phyloP scores from a whole-genome alignment of 2,113 vertebrate species.

The Archocentrus centrarchus region DNA sequence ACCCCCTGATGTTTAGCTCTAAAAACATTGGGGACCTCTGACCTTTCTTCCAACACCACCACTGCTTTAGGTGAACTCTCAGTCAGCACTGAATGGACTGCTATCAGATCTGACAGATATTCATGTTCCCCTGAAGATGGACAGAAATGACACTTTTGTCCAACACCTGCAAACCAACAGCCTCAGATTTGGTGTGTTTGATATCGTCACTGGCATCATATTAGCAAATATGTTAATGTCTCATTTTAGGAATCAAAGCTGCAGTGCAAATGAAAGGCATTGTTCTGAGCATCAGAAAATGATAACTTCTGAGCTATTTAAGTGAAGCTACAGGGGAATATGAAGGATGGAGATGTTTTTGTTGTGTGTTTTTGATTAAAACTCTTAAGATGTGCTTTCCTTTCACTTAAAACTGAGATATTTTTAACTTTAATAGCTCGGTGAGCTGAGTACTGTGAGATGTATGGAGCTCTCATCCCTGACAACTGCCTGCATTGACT shows the following conservation, averaged over 20 bases:
- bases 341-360: background rate
- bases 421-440: slow-evolving; percentile 20
- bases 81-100: too few species aligned
- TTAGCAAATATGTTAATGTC: background rate
- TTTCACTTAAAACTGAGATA: background rate
- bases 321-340: background rate
- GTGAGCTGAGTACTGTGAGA: background rate
- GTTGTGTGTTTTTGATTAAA: background rate
- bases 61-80: too few species aligned
- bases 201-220: background rate
- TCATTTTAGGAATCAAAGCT: background rate
- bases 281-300: background rate
- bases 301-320: background rate
- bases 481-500: background rate
- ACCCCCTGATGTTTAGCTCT: background rate
- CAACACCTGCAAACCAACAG: background rate
- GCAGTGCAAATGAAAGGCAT: background rate
- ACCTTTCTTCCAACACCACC: too few species aligned
- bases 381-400: background rate
- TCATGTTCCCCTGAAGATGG: background rate
- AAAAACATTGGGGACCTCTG: too few species aligned
- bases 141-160: background rate
- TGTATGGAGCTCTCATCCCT: background rate
- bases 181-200: too few species aligned
- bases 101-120: too few species aligned